Conservation (phyloP, 1,140 invertebrate genomes). For the Panulirus ornatus region DNA sequence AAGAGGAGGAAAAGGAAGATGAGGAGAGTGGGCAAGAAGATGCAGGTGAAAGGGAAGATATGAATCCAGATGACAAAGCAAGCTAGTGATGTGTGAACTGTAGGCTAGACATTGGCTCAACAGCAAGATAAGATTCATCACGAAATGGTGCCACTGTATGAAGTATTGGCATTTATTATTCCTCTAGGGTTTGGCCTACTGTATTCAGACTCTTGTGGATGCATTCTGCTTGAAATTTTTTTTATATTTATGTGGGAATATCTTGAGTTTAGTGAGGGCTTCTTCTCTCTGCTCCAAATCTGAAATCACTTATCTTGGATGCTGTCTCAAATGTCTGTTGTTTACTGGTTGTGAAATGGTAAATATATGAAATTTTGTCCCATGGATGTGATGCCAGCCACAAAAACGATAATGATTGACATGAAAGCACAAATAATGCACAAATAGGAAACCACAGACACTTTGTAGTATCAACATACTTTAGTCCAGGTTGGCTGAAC, state of each 20-base stretch:
- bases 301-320: not conserved
- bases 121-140: not conserved
- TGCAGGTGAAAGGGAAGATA: not conserved
- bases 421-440: no score
- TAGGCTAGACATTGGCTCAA: not conserved
- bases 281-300: not conserved
- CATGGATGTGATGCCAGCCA: not conserved
- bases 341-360: not conserved
- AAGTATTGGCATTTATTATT: not conserved
- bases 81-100: not conserved
- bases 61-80: not conserved
- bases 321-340: no score
- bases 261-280: not conserved
- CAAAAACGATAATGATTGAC: not conserved
- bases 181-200: not conserved
- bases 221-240: not conserved
- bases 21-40: not conserved
- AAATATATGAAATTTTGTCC: not conserved
- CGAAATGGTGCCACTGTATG: not conserved
- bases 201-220: not conserved
- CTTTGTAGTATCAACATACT: no score
- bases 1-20: constrained; percentile 32
- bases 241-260: not conserved
- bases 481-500: not conserved
- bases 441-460: no score